Conservation (phyloP, 2,888 invertebrate species). For the Leptogaster cylindrica region DNA sequence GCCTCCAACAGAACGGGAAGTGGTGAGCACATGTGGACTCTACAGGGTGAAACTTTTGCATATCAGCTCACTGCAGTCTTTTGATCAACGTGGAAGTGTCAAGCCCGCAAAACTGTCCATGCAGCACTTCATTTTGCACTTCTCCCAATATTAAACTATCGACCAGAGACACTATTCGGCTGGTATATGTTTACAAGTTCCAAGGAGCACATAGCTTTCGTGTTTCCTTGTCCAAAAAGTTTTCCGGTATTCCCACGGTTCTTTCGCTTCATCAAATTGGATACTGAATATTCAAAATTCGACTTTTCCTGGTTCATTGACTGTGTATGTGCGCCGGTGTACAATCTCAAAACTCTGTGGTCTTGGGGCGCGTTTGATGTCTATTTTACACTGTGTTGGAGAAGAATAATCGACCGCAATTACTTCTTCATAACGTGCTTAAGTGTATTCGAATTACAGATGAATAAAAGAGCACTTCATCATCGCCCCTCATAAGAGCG, state of each 20-base stretch:
- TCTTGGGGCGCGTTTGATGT: too few species aligned
- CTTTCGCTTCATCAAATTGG: too few species aligned
- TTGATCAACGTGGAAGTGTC: not conserved
- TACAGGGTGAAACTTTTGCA: constrained; percentile 24
- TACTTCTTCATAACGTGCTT: constrained; percentile 25
- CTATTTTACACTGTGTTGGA: constrained; percentile 4
- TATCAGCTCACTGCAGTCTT: constrained; percentile 23
- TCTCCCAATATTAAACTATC: not conserved
- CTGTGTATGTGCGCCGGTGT: too few species aligned
- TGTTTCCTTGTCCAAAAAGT: not conserved
- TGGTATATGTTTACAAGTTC: not conserved
- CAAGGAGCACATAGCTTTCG: constrained; percentile 1
- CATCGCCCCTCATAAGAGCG: not conserved
- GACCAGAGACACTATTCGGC: too few species aligned
- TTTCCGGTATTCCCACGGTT: too few species aligned
- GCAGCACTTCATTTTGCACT: too few species aligned
- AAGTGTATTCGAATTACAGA: constrained; percentile 26
- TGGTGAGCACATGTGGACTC: constrained; percentile 3
- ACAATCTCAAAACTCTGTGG: too few species aligned
- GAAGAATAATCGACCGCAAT: constrained; percentile 20
- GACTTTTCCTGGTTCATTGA: too few species aligned
- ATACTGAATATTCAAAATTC: constrained; percentile 13
- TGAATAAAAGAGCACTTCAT: constrained; percentile 23
- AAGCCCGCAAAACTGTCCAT: too few species aligned
- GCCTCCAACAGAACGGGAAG: too few species aligned